phyloP scores from a whole-genome alignment of 2,888 invertebrate species.

The Metacarcinus magister region DNA sequence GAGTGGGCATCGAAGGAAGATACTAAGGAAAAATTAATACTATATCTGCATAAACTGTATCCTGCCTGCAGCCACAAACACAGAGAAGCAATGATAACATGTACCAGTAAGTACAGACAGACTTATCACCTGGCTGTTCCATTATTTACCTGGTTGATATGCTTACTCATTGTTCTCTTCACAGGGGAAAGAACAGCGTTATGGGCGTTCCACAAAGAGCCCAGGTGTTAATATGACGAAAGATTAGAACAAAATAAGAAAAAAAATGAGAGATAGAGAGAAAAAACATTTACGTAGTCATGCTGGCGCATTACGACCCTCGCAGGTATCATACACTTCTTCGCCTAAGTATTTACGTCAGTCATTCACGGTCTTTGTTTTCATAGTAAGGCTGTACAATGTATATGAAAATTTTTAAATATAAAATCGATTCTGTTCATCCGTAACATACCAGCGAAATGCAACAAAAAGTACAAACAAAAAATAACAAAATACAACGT shows the following conservation, averaged over 20 bases:
- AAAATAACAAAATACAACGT: too few relatives aligned
- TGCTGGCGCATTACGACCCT: neutral
- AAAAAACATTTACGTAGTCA: neutral
- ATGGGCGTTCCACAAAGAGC: neutral
- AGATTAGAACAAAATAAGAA: neutral
- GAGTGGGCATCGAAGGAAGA: neutral
- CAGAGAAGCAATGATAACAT: neutral
- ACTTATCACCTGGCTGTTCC: neutral
- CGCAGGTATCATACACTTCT: neutral
- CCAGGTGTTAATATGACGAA: neutral
- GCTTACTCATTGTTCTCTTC: neutral
- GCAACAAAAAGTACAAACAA: too few relatives aligned
- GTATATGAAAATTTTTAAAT: too few relatives aligned
- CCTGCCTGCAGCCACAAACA: neutral
- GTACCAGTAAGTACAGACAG: neutral
- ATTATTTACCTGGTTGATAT: too few relatives aligned
- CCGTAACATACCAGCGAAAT: too few relatives aligned
- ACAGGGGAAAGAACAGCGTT: neutral
- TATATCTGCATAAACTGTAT: neutral
- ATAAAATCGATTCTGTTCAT: too few relatives aligned
- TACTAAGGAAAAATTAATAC: neutral
- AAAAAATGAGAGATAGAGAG: constrained; percentile 58
- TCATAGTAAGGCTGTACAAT: too few relatives aligned
- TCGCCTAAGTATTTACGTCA: too few relatives aligned
- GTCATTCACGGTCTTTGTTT: too few relatives aligned